Evolutionary conservation across 2,888 invertebrate species (phyloP), one percentile per base, ranked within the genome.

Genomic region (Andrena trimmerana): DNA sequence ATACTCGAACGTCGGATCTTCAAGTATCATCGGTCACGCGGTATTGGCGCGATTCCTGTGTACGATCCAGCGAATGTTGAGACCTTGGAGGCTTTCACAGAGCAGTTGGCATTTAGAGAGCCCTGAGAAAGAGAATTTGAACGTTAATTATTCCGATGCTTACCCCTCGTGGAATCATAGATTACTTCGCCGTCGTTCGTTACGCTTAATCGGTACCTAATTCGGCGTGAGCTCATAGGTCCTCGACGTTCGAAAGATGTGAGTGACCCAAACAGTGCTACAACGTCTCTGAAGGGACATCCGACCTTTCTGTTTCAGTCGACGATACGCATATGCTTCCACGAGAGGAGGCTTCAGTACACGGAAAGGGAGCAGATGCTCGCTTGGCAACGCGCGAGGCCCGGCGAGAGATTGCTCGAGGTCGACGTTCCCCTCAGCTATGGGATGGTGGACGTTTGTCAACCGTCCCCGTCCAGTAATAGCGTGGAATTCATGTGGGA

Each of bases 291-390:
- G 89, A 87, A 90, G 90, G 88, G 84, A 81, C 87, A 90, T 87
- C 78, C 89, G 71, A 86, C 87, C 24, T 90, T 89, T 88, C 70
- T 90, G 77, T 93, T 94, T 66, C 95, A 97, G 97, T 98, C 98
- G 86, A 96, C 98, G 16, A 97, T 99, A 86, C 97, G 98, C 89
- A 97, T 99, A 76, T 98, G 98, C 91, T 99, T 99, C 95, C 99
- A 99, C 94, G 99, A 99, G 94, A 96, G 99, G 68, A 96, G 99
- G 0, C 95, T 99, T 75, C 99, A 99, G 94, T 99, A 98, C 93
- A 98, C 98, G 96, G 99, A 99, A 94, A 96, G 97, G 76, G 99
- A 99, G 90, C 98, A 99, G 94, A 97, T 99, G 94, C 96, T 97
- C 6, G 96, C 97, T 90, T 99, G 99, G 99, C 98, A 97, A 93